Evolutionary conservation across 2,113 vertebrate species (phyloP).

Genomic region (Sardina pilchardus): DNA sequence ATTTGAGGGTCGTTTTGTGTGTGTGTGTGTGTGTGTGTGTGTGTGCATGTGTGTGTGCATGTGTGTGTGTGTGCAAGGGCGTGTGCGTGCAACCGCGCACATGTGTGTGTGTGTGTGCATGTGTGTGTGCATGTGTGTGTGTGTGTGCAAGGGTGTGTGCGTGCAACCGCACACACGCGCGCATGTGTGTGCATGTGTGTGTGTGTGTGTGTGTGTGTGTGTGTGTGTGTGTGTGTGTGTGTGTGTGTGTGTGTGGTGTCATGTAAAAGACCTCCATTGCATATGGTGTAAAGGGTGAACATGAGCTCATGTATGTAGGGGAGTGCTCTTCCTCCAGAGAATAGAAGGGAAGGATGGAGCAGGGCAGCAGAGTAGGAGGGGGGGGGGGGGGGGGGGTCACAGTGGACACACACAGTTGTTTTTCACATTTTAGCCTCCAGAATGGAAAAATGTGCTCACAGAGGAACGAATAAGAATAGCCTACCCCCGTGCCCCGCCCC

Average conservation of each 20-base stretch:
- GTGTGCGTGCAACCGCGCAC: too few relatives aligned
- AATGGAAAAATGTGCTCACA: constrained; percentile 9
- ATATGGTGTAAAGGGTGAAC: neutral
- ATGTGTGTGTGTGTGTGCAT: neutral
- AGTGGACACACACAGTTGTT: constrained; percentile 48
- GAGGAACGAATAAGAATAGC: neutral
- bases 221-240: neutral
- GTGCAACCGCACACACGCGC: too few relatives aligned
- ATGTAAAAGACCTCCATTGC: neutral
- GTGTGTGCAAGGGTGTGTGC: neutral
- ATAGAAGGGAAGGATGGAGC: neutral
- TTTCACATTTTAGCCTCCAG: constrained; percentile 58
- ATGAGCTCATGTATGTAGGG: neutral
- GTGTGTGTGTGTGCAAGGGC: constrained; percentile 4
- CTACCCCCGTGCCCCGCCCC: neutral
- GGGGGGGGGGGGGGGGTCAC: neutral
- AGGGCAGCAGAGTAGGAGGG: neutral
- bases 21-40: constrained; percentile 5
- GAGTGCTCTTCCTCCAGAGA: neutral
- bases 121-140: neutral
- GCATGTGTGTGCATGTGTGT: constrained; percentile 4
- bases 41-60: constrained; percentile 6
- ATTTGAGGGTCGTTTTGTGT: neutral
- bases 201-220: constrained; percentile 3
- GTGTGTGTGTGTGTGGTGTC: neutral